These are phyloP conservation scores for Mesitornis unicolor DNA, from an alignment of 2,113 vertebrate genomes.

Conservation along the genomic window DNA sequence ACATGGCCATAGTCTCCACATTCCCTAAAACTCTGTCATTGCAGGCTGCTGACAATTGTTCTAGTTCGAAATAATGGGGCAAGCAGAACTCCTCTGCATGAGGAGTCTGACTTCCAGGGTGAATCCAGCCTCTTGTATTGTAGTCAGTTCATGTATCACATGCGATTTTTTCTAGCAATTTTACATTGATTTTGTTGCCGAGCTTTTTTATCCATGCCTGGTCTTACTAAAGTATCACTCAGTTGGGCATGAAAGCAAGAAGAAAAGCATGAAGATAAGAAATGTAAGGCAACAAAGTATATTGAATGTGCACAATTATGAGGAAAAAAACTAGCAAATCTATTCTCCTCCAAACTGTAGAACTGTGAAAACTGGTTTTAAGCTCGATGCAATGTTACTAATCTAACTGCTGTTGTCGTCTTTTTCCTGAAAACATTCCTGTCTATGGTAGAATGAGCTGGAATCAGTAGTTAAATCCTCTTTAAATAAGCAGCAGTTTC, in stretches of 20 bases:
- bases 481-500: conserved; percentile 36
- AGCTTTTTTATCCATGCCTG: not conserved
- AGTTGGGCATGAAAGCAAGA: not conserved
- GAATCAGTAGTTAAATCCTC: conserved; percentile 43
- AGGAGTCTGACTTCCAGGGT: not conserved
- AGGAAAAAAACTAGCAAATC: not conserved
- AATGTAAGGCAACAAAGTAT: not conserved
- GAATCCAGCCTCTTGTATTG: not conserved
- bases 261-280: not conserved
- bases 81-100: not conserved
- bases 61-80: not conserved
- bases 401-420: not conserved
- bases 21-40: not conserved
- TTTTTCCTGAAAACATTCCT: not conserved
- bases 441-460: conserved; percentile 3
- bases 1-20: not conserved
- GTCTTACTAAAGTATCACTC: not conserved
- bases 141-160: not conserved
- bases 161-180: not conserved
- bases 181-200: not conserved
- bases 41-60: not conserved
- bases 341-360: not conserved
- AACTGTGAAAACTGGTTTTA: not conserved
- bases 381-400: not conserved
- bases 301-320: not conserved